Base-by-base conservation (phyloP, 2,113 vertebrate genomes). In the Eudyptes chrysolophus region DNA sequence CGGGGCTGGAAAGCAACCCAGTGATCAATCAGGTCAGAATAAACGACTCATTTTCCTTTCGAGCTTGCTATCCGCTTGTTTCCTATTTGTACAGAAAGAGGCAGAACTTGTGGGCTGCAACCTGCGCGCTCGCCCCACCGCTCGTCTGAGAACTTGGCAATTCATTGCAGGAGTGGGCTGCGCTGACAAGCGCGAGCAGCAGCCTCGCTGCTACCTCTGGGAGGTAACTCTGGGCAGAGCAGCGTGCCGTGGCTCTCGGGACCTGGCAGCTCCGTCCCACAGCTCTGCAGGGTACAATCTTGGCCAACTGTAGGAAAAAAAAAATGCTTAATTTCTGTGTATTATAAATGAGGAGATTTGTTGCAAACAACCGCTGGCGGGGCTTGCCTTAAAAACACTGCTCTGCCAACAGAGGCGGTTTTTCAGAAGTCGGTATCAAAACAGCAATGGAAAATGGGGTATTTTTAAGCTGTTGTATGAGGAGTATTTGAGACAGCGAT, bases 401-500 rank as follows among this genome's bases (percentile, higher is more conserved):
- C 64, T 72, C 51, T 15, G 20, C 32, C 42, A 36, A 9, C 48
- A 49, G 42, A 38, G 84, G 54, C 0, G 3, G 32, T 11, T 84
- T 91, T 82, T 71, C 77, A 92, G 89, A 89, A 70, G 60, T 5
- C 0, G 0, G 6, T 72, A 80, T 54, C 0, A 1, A 49, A 77
- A 32, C 5, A 3, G 58, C 30, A 21, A 6, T 84, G 76, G 48
- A 81, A 96, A 94, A 77, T 17, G 61, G 87, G 58, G 62, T 58
- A 16, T 58, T 87, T 75, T 78, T 19, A 16, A 42, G 87, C 65
- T 51, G 69, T 27, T 75, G 40, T 14, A 27, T 0, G 19, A 84
- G 46, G 51, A 46, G 65, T 5, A 5, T 8, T 36, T 22, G 21
- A 36, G 61, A 10, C 8, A 1, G 57, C 0, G 0, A 38, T 38